Conservation (phyloP, 2,113 vertebrate species). For the Odontesthes bonariensis region DNA sequence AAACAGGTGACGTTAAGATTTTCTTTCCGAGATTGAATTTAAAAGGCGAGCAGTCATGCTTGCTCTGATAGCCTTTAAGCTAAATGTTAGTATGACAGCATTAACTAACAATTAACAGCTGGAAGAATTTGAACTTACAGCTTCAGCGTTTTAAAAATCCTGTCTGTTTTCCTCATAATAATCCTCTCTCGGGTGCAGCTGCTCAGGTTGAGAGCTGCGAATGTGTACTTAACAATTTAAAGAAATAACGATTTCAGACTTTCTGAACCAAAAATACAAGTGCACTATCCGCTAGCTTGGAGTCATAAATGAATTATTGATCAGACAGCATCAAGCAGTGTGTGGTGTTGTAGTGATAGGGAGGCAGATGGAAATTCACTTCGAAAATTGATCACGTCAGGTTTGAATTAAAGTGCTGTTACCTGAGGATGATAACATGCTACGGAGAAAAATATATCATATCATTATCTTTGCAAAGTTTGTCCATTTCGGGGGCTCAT, state of each 20-base stretch:
- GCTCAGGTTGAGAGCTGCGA: background rate
- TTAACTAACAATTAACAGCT: too few species aligned
- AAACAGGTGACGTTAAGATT: background rate
- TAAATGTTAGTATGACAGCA: too few species aligned
- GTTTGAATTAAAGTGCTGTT: constrained; percentile 7
- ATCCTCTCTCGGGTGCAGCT: background rate
- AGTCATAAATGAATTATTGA: constrained; percentile 44
- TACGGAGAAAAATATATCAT: background rate
- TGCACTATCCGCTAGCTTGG: background rate
- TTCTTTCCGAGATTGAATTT: background rate
- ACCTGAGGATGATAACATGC: background rate
- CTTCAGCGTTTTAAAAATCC: background rate
- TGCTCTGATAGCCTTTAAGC: too few species aligned
- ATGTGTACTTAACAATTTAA: background rate
- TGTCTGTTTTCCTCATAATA: background rate
- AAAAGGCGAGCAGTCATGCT: too few species aligned
- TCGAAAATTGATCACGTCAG: constrained; percentile 4
- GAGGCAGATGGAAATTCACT: constrained; percentile 20
- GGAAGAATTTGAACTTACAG: background rate
- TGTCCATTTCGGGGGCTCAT: background rate
- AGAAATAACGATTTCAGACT: constrained; percentile 16
- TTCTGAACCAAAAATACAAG: background rate
- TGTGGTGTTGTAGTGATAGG: constrained; percentile 1
- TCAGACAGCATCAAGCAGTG: constrained; percentile 16
- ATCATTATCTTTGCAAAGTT: background rate